phyloP scores from a whole-genome alignment of 2,888 invertebrate species.

The Lymantria dispar region DNA sequence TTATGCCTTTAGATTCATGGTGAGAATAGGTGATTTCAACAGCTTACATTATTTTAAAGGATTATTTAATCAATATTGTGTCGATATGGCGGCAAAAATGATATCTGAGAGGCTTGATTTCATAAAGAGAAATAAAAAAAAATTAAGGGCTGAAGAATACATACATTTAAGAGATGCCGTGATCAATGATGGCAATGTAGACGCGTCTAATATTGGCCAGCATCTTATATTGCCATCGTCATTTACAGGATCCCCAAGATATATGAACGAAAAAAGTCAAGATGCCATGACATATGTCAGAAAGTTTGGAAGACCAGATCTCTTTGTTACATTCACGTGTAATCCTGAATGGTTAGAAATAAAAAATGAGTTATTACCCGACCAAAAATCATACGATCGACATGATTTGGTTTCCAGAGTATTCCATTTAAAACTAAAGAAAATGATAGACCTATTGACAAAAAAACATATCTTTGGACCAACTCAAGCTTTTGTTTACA shows the following conservation, averaged over 20 bases:
- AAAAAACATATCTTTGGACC: conserved; percentile 23
- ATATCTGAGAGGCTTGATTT: conserved; percentile 30
- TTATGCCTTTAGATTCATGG: conserved; percentile 31
- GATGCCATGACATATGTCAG: conserved; percentile 4
- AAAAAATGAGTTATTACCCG: conserved; percentile 13
- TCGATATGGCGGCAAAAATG: neutral
- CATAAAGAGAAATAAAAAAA: conserved; percentile 26
- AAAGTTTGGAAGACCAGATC: conserved; percentile 26
- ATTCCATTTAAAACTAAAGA: conserved; percentile 28
- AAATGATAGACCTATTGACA: conserved; percentile 19
- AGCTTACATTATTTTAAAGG: conserved; percentile 17
- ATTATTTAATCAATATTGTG: conserved; percentile 5
- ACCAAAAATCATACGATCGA: conserved; percentile 12
- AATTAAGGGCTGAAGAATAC: conserved; percentile 25
- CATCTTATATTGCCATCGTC: conserved; percentile 28
- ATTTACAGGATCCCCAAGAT: conserved; percentile 27
- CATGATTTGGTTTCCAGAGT: conserved; percentile 18
- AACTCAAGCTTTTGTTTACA: conserved; percentile 9
- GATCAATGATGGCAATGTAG: conserved; percentile 15
- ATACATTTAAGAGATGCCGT: conserved; percentile 28
- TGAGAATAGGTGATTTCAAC: conserved; percentile 23
- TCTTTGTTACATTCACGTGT: conserved; percentile 12
- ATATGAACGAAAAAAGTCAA: neutral
- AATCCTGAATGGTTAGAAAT: conserved; percentile 28
- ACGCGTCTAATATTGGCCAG: conserved; percentile 23